A percentile compares a stretch with the other conserved stretches of the same genome.
phyloP scores from a whole-genome alignment of 2,888 invertebrate species.

The Anthrax anthrax region DNA sequence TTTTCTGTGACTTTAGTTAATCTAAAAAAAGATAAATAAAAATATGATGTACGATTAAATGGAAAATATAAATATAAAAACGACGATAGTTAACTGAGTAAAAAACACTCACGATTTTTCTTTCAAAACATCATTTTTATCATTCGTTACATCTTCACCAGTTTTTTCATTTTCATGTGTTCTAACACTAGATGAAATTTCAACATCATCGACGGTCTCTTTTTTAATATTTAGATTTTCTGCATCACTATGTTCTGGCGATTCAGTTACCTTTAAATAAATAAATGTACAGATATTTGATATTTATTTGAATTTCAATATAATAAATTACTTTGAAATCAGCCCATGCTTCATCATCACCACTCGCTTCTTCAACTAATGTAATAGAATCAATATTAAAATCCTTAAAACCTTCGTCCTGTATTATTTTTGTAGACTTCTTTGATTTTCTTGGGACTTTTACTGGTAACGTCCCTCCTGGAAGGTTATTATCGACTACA shows the following conservation, averaged over 20 bases:
- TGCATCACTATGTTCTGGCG: slow-evolving; percentile 2
- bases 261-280: slow-evolving; percentile 4
- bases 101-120: no score
- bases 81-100: no score
- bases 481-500: background rate
- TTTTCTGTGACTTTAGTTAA: background rate
- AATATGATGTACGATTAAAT: no score
- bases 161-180: no score
- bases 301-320: background rate
- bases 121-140: no score
- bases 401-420: background rate
- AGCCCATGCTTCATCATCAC: slow-evolving; percentile 9
- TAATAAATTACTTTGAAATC: slow-evolving; percentile 8
- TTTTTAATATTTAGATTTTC: background rate
- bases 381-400: background rate
- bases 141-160: no score
- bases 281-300: background rate
- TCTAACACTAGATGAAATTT: background rate
- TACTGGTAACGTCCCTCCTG: no score
- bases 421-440: background rate
- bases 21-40: background rate
- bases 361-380: slow-evolving; percentile 6
- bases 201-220: background rate
- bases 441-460: background rate
- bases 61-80: no score